Evolutionary conservation across 2,113 vertebrate genomes (phyloP).

Genomic region (Trochalopteron elliotii): DNA sequence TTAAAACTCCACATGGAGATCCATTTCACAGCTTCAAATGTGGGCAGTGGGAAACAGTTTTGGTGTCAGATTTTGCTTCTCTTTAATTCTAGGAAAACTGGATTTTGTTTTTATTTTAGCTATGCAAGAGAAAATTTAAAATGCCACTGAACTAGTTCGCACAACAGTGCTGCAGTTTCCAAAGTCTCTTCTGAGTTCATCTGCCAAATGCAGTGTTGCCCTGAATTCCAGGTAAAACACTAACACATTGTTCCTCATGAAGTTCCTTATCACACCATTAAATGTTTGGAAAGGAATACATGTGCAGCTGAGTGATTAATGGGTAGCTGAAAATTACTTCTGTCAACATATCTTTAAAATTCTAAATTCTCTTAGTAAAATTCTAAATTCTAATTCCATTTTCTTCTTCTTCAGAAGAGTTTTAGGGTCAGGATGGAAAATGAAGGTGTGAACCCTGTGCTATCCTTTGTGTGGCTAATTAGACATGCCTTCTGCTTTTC

Average conservation of each 20-base stretch:
- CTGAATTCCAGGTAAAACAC: neutral
- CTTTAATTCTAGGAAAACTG: neutral
- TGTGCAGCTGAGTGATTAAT: neutral
- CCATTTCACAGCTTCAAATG: neutral
- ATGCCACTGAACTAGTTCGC: fast-evolving
- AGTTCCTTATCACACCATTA: neutral
- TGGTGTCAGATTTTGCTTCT: neutral
- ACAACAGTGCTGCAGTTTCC: neutral
- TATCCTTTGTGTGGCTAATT: neutral
- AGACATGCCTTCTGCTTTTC: neutral
- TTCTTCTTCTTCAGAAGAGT: neutral
- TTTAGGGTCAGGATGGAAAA: neutral
- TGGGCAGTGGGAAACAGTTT: neutral
- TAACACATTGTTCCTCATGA: neutral
- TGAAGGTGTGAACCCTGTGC: neutral
- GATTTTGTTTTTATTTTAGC: neutral
- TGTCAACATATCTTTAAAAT: neutral
- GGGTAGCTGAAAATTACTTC: neutral
- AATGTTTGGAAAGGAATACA: neutral
- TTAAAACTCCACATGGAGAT: neutral
- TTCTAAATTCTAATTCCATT: neutral
- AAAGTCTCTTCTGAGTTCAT: neutral
- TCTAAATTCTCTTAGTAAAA: neutral
- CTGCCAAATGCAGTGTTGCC: fast-evolving
- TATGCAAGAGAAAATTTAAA: neutral